Percentiles rank a stretch among this genome's conserved stretches.
Evolutionary conservation across 2,888 invertebrate genomes (phyloP).

Genomic region (Cerceris rybyensis): DNA sequence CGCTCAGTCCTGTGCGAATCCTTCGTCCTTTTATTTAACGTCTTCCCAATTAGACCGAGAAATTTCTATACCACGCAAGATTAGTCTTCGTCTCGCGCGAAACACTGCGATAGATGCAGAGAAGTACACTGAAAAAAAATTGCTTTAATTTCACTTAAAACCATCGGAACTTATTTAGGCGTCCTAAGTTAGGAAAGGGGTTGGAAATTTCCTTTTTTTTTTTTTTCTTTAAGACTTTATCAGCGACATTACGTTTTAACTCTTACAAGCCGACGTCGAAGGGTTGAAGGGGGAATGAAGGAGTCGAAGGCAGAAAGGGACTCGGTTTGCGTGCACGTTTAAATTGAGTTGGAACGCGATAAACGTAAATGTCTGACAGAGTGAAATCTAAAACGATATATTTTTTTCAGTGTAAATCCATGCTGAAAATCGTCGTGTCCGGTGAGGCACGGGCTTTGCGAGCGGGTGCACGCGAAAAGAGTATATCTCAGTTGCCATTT

Average conservation of each 20-base stretch:
- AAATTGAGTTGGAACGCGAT: background rate
- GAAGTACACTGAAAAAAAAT: slow-evolving; percentile 50
- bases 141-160: background rate
- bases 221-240: no score
- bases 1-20: slow-evolving; percentile 7
- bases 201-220: no score
- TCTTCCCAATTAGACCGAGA: no score
- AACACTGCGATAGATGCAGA: slow-evolving; percentile 11
- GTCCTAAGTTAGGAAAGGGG: no score
- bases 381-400: slow-evolving; percentile 5
- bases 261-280: no score
- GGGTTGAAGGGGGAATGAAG: no score
- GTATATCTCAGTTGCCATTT: background rate
- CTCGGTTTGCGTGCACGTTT: background rate
- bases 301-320: background rate
- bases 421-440: slow-evolving; percentile 9
- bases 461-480: background rate
- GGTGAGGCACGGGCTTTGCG: background rate
- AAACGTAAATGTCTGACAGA: background rate
- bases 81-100: no score
- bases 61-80: no score
- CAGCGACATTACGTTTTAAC: no score
- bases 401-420: slow-evolving; percentile 40
- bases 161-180: no score
- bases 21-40: background rate